Conservation (phyloP, 2,113 vertebrate genomes). For the Cheilinus undulatus region DNA sequence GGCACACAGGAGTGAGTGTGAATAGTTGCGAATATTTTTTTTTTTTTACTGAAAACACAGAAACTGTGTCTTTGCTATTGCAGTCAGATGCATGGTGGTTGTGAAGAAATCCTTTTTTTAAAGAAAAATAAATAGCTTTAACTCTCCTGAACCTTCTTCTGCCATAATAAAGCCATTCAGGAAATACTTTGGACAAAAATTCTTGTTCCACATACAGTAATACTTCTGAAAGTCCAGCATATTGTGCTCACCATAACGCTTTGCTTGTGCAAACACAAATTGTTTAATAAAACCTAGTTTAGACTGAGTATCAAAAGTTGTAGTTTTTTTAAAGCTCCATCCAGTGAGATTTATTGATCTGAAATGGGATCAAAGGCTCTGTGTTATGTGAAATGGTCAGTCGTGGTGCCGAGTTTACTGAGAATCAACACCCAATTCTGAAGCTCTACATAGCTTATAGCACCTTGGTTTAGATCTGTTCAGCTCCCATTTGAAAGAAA, state of each 20-base stretch:
- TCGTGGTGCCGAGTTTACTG: background rate
- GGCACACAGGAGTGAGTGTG: constrained; percentile 81
- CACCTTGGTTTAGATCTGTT: background rate
- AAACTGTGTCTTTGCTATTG: constrained; percentile 82
- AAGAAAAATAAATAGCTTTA: constrained; percentile 81
- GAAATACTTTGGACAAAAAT: constrained; percentile 31
- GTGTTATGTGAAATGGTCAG: background rate
- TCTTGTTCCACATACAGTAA: constrained; percentile 38
- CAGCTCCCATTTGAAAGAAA: background rate
- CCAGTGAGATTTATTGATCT: constrained; percentile 6
- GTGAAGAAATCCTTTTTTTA: constrained; percentile 72
- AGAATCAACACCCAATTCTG: background rate
- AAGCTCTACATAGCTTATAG: background rate
- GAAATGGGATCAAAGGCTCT: background rate
- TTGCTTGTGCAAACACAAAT: constrained; percentile 1
- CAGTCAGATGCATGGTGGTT: constrained; percentile 89
- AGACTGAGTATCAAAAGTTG: background rate
- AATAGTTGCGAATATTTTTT: constrained; percentile 71
- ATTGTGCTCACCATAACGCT: background rate
- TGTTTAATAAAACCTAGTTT: background rate
- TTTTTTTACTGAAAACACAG: constrained; percentile 72
- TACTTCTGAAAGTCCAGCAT: constrained; percentile 53
- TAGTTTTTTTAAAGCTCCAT: background rate
- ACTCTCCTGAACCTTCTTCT: constrained; percentile 45
- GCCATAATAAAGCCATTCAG: constrained; percentile 32